Base-by-base conservation (phyloP, 1,140 invertebrate genomes). In the Bombus pyrosoma region DNA sequence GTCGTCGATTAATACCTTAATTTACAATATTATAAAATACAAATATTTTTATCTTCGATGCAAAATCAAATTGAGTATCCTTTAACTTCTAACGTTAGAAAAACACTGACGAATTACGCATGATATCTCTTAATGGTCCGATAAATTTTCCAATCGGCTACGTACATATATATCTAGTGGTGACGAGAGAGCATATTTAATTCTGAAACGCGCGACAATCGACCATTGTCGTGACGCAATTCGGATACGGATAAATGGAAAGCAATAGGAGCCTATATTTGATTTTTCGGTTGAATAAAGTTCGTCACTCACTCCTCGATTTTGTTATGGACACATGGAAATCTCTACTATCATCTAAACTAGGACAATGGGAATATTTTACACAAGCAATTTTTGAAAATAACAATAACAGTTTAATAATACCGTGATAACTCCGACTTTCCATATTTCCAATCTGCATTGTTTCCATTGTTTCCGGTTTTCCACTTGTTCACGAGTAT, bases 231-330 rank as follows among this genome's bases (percentile, higher is more conserved):
- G 34, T 25, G 75, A 32, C 10, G 32, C 32, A 32, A 59, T 59
- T 39, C 3, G 53, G 53, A 77, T 59, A 41, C 41, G 57, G 22
- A 78, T 57, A 34, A 66, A 34, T 37, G 32, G 76, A 39, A 41
- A 78, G 76, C 76, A 64, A 64, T n/a, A 64, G 22, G 1, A n/a
- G 43, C 10, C 41, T 34, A 47, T 47, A 47, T 37, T 41, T 66
- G 64, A 79, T 79, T 79, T 79, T 79, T 64, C 32, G n/a, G 28
- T 3, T 47, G 77, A 79, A 47, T 43, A 32, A 47, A 79, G 9
- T 68, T 79, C 62, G 28, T 79, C 13, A 37, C 25, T 25, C 75
- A 1, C 34, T 39, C 6, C 8, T 77, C 75, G 25, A 41, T 43
- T 5, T 28, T 69, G 68, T 10, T 13, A 6, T 9, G 66, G 3